phyloP scores from a whole-genome alignment of 2,888 invertebrate genomes.

The Caenorhabditis doughertyi region DNA sequence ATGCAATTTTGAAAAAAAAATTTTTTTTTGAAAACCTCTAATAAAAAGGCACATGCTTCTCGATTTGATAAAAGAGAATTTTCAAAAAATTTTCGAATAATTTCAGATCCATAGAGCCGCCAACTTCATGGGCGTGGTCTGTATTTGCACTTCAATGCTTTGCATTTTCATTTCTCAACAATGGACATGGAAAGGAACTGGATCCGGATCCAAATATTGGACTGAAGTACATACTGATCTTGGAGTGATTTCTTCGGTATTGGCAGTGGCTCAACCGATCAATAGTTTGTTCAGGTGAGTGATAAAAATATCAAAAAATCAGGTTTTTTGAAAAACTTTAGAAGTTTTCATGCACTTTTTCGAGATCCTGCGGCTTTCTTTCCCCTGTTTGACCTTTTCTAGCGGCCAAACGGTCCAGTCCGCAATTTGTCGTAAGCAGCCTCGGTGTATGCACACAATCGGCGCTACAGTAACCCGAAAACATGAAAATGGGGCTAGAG shows the following conservation, averaged over 20 bases:
- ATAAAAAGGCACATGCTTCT: too few species aligned
- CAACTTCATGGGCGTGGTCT: slow-evolving; percentile 66
- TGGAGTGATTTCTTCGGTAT: slow-evolving; percentile 65
- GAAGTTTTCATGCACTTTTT: background rate
- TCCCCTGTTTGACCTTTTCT: too few species aligned
- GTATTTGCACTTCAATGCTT: slow-evolving; percentile 67
- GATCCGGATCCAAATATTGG: slow-evolving; percentile 62
- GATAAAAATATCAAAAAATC: background rate
- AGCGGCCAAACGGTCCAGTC: too few species aligned
- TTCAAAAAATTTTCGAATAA: too few species aligned
- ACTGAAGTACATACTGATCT: slow-evolving; percentile 67
- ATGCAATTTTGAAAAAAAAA: too few species aligned
- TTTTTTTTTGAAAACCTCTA: too few species aligned
- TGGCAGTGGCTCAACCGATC: slow-evolving; percentile 67
- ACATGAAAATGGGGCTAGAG: too few species aligned
- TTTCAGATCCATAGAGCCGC: slow-evolving; percentile 68
- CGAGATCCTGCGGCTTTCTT: too few species aligned
- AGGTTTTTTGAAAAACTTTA: background rate
- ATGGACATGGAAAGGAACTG: slow-evolving; percentile 70
- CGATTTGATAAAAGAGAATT: too few species aligned
- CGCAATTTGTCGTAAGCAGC: background rate
- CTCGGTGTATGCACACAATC: background rate
- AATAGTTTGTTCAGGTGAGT: slow-evolving; percentile 53
- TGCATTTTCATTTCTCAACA: slow-evolving; percentile 65
- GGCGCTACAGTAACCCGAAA: too few species aligned